Evolutionary conservation across 2,888 invertebrate species (phyloP), one percentile per base, ranked within the genome.

Genomic region (Pammene aurita): DNA sequence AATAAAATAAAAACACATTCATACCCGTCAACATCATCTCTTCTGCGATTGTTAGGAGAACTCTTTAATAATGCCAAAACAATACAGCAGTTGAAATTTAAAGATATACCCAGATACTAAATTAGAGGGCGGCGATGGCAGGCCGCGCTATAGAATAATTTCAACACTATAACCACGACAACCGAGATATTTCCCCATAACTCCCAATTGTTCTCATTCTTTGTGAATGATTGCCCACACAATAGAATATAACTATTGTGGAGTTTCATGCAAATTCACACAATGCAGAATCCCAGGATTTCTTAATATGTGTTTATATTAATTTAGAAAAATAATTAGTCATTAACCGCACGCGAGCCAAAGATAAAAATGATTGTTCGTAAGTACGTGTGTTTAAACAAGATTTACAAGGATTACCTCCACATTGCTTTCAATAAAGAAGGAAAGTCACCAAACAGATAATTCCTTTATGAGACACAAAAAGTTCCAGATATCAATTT

Each of bases 161-260:
- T 64, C 68, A 35, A 64, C 57, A 68, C 57, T 57, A n/a, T n/a
- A 52, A 50, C 54, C 46, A 48, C 54, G 54, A 16, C 54, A 67
- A 55, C 16, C 48, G 56, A 44, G 35, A 50, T 58, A 68, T 68
- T 68, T 68, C 68, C n/a, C 68, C 55, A 65, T 69, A 69, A 52
- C 54, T 69, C 69, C 65, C 60, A 41, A 60, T 60, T 69, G 68
- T 68, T 63, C 63, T 57, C 63, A 35, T 64, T 68, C 57, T 52
- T 63, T 58, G 57, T 55, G 44, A 67, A 58, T 52, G 48, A 46
- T 64, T 69, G 46, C 38, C 9, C 64, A 14, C 41, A 69, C 69
- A 69, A 69, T 60, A n/a, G 64, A 26, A 57, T 58, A 64, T 65
- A 66, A 44, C 52, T 69, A 65, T 69, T 69, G 69, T 69, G 54